These are phyloP conservation scores for Panorpa germanica DNA, from an alignment of 2,888 invertebrate genomes.

Conservation along the genomic window DNA sequence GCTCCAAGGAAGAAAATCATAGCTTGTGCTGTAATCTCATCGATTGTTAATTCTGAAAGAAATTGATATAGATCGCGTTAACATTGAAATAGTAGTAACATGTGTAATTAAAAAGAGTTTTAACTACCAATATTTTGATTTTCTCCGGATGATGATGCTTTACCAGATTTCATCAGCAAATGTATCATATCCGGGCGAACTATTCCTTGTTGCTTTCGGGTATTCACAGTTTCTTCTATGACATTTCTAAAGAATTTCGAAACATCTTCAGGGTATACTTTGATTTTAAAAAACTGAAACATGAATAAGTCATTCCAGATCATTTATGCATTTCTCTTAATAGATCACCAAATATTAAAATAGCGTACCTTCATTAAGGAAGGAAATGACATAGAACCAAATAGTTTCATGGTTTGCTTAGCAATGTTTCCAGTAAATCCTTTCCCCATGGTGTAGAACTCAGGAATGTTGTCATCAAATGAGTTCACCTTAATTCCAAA, in stretches of 20 bases:
- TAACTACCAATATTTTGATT: background rate
- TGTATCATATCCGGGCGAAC: conserved; percentile 6
- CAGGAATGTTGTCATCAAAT: conserved; percentile 1
- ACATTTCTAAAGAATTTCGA: conserved; percentile 3
- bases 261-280: background rate
- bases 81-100: too few relatives aligned
- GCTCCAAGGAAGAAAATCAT: conserved; percentile 7
- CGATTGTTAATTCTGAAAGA: background rate
- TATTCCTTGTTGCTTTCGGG: background rate
- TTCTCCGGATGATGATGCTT: background rate
- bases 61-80: too few relatives aligned
- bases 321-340: too few relatives aligned
- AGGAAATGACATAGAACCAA: too few relatives aligned
- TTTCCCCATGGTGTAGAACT: conserved; percentile 3
- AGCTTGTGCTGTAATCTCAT: conserved; percentile 3
- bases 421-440: conserved; percentile 2
- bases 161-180: conserved; percentile 2
- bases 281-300: conserved; percentile 2
- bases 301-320: too few relatives aligned
- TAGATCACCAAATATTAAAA: too few relatives aligned
- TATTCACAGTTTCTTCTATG: conserved; percentile 3
- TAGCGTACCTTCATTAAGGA: too few relatives aligned
- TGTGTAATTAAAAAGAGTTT: too few relatives aligned
- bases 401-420: too few relatives aligned
- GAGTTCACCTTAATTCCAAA: conserved; percentile 7